Base-by-base conservation (phyloP, 2,113 vertebrate species). In the Rhea americana region DNA sequence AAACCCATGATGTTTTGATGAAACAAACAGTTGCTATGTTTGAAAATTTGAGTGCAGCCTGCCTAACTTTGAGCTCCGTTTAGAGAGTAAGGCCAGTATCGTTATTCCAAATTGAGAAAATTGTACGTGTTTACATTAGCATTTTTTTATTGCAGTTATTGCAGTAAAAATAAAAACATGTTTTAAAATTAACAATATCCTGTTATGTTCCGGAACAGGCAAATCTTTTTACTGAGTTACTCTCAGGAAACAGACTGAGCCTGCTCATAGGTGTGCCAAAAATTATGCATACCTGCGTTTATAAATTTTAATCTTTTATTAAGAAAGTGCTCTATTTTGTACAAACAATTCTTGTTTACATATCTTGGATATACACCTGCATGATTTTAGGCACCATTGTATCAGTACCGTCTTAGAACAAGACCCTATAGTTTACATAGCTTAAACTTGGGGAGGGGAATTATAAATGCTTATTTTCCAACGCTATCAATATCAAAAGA, bases 231-330 rank as follows among this genome's bases (percentile, higher is more conserved):
- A 70, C 9, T 55, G 61, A 58, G 8, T 41, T 76, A 7, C 26
- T 55, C n/a, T 20, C 35, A 62, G 58, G 32, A 71, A 51, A 8
- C 18, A 55, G 59, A 24, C 62, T 47, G 11, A 0, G 48, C 70
- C 83, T 41, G 22, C 53, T 41, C 6, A 12, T 11, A 7, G 47
- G 13, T 22, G 17, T 41, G 53, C 28, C 68, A 65, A 17, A 2
- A 11, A 5, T 43, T 7, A 1, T 48, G 1, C 3, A 0, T 9
- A 17, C 28, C 3, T 1, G 0, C 2, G 0, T 5, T 0, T 39
- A 37, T 7, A 66, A 32, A 21, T 43, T 43, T 25, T 17, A 13
- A 26, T 21, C 61, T 43, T 32, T 53, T 13, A 8, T 17, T 45
- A 32, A 41, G 65, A 4, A 32, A 28, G 17, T 14, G 3, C 65